Evolutionary conservation across 2,113 vertebrate species (phyloP).

Genomic region (human): DNA sequence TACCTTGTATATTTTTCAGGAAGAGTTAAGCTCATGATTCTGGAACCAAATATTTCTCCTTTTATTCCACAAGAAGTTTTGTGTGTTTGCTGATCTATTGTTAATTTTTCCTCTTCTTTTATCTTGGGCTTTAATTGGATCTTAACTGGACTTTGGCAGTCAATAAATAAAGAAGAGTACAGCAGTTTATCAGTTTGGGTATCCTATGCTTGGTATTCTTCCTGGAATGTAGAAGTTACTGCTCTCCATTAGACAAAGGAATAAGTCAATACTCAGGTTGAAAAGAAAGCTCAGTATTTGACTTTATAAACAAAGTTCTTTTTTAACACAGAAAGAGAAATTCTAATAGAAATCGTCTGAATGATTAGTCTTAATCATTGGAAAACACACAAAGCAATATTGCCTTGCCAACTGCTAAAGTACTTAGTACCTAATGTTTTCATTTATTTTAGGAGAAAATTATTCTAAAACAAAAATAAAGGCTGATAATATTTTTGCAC

Average conservation of each 20-base stretch:
- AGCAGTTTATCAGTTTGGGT: neutral
- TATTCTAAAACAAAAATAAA: neutral
- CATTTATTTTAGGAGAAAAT: constrained; percentile 36
- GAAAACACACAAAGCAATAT: constrained; percentile 31
- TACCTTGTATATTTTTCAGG: neutral
- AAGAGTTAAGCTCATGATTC: neutral
- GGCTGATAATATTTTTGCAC: neutral
- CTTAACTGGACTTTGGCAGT: neutral
- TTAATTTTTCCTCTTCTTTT: neutral
- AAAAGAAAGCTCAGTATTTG: neutral
- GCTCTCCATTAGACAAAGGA: neutral
- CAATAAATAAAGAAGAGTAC: neutral
- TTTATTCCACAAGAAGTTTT: neutral
- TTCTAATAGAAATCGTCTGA: constrained; percentile 29
- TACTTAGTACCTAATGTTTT: constrained; percentile 2
- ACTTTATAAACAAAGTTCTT: neutral
- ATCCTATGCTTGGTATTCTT: neutral
- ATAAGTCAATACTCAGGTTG: neutral
- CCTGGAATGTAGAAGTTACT: neutral
- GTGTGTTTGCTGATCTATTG: neutral
- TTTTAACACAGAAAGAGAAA: neutral
- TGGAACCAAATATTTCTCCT: neutral
- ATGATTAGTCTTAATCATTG: constrained; percentile 6
- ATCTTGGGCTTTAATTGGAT: neutral
- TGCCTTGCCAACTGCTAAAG: neutral